Conservation (phyloP, 2,888 invertebrate genomes). For the Miltochrista miniata region DNA sequence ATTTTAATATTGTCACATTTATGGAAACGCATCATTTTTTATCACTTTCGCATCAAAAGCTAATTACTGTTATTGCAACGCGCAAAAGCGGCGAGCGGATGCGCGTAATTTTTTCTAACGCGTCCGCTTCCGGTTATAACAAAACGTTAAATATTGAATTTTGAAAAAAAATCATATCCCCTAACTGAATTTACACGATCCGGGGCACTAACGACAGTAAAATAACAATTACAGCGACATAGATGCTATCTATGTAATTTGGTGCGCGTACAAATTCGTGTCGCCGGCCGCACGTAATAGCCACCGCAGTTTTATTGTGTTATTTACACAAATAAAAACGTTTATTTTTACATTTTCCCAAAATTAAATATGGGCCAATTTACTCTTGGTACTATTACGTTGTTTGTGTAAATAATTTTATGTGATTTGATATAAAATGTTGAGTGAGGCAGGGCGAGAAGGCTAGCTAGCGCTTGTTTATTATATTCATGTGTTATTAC, state of each 20-base stretch:
- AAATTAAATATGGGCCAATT: conserved; percentile 83
- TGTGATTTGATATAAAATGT: conserved; percentile 48
- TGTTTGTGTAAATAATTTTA: conserved; percentile 68
- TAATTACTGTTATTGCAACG: conserved; percentile 72
- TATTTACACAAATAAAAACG: conserved; percentile 84
- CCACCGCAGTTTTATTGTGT: conserved; percentile 79
- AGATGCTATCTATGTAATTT: conserved; percentile 80
- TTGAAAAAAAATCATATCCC: conserved; percentile 68
- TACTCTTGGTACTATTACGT: conserved; percentile 62
- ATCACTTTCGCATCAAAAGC: conserved; percentile 47
- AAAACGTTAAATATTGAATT: conserved; percentile 68
- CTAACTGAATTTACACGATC: conserved; percentile 81
- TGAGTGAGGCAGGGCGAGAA: conserved; percentile 18
- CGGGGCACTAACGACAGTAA: conserved; percentile 75
- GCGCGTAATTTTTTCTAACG: conserved; percentile 78
- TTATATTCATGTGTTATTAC: conserved; percentile 68
- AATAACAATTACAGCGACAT: conserved; percentile 79
- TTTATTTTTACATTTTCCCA: conserved; percentile 84
- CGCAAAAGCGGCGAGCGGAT: conserved; percentile 71
- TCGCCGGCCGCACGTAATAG: conserved; percentile 61
- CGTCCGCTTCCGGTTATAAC: conserved; percentile 72
- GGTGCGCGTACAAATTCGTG: conserved; percentile 69
- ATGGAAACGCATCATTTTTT: conserved; percentile 50
- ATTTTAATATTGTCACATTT: conserved; percentile 56
- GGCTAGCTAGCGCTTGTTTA: conserved; percentile 41